These are phyloP conservation scores for Ctenopoma multispine DNA, from an alignment of 2,797 vertebrate genomes.

Conservation along the genomic window DNA sequence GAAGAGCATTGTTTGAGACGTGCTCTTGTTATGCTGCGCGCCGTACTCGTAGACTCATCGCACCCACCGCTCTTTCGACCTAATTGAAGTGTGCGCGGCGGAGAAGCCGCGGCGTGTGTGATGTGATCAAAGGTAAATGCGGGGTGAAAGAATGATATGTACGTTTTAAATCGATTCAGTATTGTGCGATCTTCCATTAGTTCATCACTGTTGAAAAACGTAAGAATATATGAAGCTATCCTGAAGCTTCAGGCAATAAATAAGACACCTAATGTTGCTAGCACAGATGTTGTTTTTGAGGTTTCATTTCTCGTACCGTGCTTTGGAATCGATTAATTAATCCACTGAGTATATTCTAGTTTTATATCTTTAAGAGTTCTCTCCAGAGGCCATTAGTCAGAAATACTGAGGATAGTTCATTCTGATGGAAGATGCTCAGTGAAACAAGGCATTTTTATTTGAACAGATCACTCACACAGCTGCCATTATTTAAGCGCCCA, in stretches of 20 bases:
- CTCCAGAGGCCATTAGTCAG: not conserved
- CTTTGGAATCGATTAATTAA: constrained; percentile 30
- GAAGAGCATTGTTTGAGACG: constrained; percentile 71
- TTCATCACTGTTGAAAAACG: constrained; percentile 29
- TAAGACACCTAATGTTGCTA: constrained; percentile 16
- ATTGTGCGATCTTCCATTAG: constrained; percentile 44
- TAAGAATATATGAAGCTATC: not conserved
- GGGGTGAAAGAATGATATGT: not conserved
- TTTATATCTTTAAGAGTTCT: not conserved
- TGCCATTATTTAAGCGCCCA: constrained; percentile 27
- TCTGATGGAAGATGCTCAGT: constrained; percentile 16
- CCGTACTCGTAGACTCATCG: constrained; percentile 34
- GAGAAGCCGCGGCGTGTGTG: constrained; percentile 33
- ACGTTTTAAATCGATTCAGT: constrained; percentile 47
- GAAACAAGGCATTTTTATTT: not conserved
- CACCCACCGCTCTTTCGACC: constrained; percentile 56
- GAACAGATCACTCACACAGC: constrained; percentile 7
- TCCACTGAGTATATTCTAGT: not conserved
- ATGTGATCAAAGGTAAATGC: constrained; percentile 60
- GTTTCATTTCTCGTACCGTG: not conserved
- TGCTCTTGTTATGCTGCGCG: constrained; percentile 61
- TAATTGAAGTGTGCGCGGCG: constrained; percentile 55
- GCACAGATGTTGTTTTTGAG: constrained; percentile 22
- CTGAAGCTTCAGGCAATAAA: constrained; percentile 35
- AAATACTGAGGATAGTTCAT: not conserved